Conservation (phyloP, 37 sponge, comb jelly and placozoan genomes). For the Spongia lamella region DNA sequence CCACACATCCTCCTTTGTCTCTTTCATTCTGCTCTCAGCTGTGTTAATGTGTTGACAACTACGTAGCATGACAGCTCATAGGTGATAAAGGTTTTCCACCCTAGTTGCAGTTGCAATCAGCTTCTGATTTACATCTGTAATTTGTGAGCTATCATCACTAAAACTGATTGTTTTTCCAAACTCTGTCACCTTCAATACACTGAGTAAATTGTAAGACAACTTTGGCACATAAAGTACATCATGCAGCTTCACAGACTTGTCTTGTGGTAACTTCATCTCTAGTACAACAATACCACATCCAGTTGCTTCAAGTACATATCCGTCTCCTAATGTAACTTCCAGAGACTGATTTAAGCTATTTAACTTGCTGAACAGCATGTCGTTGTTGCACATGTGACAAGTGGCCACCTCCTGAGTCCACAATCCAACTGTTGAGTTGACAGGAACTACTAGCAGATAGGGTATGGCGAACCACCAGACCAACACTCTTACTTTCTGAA, state of each 20-base stretch:
- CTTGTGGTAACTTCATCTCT: constrained; percentile 27
- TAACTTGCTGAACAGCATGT: not conserved
- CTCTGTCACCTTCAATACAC: constrained; percentile 45
- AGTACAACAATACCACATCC: constrained; percentile 2
- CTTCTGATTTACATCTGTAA: constrained; percentile 11
- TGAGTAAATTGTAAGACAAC: constrained; percentile 35
- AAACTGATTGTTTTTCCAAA: constrained; percentile 35
- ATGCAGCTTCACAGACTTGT: constrained; percentile 12
- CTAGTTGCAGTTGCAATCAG: constrained; percentile 40
- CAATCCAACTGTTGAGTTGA: too few species aligned
- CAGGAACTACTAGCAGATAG: too few species aligned
- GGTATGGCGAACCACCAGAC: too few species aligned
- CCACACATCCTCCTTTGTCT: too few species aligned
- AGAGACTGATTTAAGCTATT: not conserved
- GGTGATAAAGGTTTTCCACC: constrained; percentile 53
- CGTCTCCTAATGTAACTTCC: constrained; percentile 53
- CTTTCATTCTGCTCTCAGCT: too few species aligned
- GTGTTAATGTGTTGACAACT: too few species aligned
- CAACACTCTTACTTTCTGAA: too few species aligned
- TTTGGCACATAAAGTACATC: constrained; percentile 49
- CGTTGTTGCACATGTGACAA: not conserved
- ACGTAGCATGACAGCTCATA: too few species aligned
- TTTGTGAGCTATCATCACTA: constrained; percentile 21
- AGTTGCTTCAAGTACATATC: constrained; percentile 21
- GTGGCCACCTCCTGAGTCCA: too few species aligned